Conservation (phyloP, 35 echinoderm and acorn worm species). For the Ophioderma brevispina region DNA sequence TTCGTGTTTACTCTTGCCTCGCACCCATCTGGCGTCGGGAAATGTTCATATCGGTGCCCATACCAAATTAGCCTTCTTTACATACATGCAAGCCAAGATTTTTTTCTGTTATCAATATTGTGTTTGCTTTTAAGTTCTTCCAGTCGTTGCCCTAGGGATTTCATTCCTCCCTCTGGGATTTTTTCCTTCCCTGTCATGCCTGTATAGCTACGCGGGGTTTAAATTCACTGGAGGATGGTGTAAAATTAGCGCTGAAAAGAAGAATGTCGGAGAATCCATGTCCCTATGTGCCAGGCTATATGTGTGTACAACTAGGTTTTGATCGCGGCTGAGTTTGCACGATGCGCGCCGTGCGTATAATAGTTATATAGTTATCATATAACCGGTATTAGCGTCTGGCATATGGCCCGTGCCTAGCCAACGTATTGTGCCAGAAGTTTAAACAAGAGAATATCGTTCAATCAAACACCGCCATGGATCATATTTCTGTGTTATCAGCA, state of each 20-base stretch:
- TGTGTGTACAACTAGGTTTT: no score
- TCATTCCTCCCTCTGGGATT: neutral
- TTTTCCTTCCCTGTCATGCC: conserved; percentile 7
- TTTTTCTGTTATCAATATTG: neutral
- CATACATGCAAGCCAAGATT: neutral
- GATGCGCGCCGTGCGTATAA: no score
- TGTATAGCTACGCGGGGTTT: conserved; percentile 23
- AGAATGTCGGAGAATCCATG: no score
- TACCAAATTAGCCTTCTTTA: conserved; percentile 2
- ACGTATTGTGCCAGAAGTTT: conserved; percentile 34
- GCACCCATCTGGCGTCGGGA: conserved; percentile 24
- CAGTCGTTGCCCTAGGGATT: neutral
- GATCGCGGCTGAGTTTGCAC: no score
- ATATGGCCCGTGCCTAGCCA: conserved; percentile 21
- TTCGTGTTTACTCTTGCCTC: conserved; percentile 6
- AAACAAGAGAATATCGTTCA: conserved; percentile 40
- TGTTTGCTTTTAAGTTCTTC: conserved; percentile 32
- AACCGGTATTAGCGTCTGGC: conserved; percentile 10
- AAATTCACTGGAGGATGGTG: no score
- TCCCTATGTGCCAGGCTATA: no score
- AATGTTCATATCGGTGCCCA: no score
- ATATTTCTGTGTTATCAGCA: no score
- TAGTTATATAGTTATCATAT: neutral
- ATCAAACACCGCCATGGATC: conserved; percentile 5
- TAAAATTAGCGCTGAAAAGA: no score